Evolutionary conservation across 2,113 vertebrate species (phyloP), one percentile per base, ranked within the genome.

Genomic region (Rhizomys pruinosus): DNA sequence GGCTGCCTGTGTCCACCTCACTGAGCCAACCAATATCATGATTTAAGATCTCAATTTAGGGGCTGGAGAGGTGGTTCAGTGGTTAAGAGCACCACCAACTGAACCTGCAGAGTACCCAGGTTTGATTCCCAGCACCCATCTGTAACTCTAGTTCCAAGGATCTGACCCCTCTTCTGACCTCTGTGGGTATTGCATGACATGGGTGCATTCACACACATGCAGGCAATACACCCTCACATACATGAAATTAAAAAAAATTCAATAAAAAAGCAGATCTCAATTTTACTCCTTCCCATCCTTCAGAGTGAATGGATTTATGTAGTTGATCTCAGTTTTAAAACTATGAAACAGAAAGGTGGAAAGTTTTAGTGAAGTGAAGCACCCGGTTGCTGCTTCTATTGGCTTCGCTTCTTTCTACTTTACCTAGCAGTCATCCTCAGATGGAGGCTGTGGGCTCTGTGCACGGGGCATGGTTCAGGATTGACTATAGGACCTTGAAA

Each of bases 331-430:
- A 47, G 61, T 82, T 90, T 37, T 82, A 72, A 90, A 93, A 22
- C 7, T 69, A 92, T 47, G 39, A 87, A 79, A 44, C 61, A 91
- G 74, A 74, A 88, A 74, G 73, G 89, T 81, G 34, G 78, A 42
- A 74, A 61, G 52, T 57, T 69, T 57, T 61, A 71, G 29, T 57
- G 44, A 61, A 61, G 34, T 47, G 52, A 85, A 27, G 44, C 47
- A 63, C 16, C 7, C 8, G 19, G 2, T 29, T 72, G 32, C 9
- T 61, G 19, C 86, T 87, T 20, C 15, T 20, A 47, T 12, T 10
- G 47, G 17, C 15, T 44, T 80, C 55, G 12, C 16, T 23, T 42
- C 66, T 52, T 20, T 27, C 29, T 52, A 1, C 0, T 4, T 20
- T n/a, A n/a, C n/a, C n/a, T n/a, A n/a, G n/a, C n/a, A n/a, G 16